These are phyloP conservation scores for Istiophorus platypterus DNA, from an alignment of 2,113 vertebrate genomes.

Conservation along the genomic window DNA sequence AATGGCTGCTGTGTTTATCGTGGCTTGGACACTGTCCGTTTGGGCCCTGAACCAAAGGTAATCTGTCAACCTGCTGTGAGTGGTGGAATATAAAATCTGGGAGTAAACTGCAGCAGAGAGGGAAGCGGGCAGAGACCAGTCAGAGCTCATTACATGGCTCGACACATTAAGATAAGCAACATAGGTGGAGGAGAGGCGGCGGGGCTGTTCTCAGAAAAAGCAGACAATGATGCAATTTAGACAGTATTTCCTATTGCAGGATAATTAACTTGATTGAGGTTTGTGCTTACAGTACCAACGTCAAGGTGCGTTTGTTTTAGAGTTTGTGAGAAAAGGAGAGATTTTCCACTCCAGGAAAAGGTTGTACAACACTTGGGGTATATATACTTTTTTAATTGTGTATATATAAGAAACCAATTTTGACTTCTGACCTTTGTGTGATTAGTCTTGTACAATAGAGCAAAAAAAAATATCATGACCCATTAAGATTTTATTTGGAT, in stretches of 20 bases:
- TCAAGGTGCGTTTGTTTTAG: conserved; percentile 16
- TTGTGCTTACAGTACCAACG: conserved; percentile 18
- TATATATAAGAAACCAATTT: not conserved
- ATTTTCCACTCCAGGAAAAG: conserved; percentile 20
- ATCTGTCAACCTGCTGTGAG: conserved; percentile 77
- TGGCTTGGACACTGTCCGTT: conserved; percentile 73
- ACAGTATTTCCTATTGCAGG: conserved; percentile 37
- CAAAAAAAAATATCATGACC: not conserved
- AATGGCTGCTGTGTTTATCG: conserved; percentile 78
- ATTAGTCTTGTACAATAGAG: conserved; percentile 2
- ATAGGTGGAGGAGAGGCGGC: conserved; percentile 7
- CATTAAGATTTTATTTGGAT: not conserved
- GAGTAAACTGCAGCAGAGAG: conserved; percentile 56
- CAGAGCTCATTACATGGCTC: conserved; percentile 32
- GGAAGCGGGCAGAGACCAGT: conserved; percentile 48
- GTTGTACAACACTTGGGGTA: not conserved
- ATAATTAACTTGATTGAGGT: conserved; percentile 55
- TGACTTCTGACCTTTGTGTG: conserved; percentile 6
- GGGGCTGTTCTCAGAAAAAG: conserved; percentile 18
- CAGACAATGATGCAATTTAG: conserved; percentile 51
- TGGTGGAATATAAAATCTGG: conserved; percentile 59
- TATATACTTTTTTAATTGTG: not conserved
- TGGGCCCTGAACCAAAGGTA: conserved; percentile 75
- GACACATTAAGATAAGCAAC: conserved; percentile 58
- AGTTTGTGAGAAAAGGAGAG: not conserved